Base-by-base conservation (phyloP, 1,140 invertebrate species). In the Apis laboriosa region DNA sequence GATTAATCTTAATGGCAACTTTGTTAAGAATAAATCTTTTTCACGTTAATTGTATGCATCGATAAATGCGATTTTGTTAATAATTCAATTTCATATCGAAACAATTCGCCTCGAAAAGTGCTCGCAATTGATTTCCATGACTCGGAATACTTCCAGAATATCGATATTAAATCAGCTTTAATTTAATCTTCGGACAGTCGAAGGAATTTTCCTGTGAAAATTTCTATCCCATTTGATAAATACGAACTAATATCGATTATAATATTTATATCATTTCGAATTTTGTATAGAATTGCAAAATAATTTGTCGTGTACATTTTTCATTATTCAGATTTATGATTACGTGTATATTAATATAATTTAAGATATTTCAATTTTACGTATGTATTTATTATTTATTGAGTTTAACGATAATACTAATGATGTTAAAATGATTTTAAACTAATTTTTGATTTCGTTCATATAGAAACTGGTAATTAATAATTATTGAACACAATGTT, bases 51-150 rank as follows among this genome's bases (percentile, higher is more conserved):
- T 49, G 15, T 63, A 12, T 24, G 8, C 2, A 12, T 63, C 43
- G 17, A 1, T 21, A 24, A 75, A 75, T 61, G 51, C 1, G 9
- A 21, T 58, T 73, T 9, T 13, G 24, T 58, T 73, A 73, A 58
- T 75, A 19, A 24, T 11, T 28, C 19, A 5, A 24, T n/a, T 13
- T 8, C 4, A 7, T 49, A n/a, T 63, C 51, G 43, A 11, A 24
- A 34, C 19, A 51, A 75, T 24, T 61, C 58, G 9, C 73, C 24
- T 11, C 15, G 28, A 24, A 61, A n/a, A 51, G 15, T 51, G 19
- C 21, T 61, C 43, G 43, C 43, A 51, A 63, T 75, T 63, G 58
- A 75, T 75, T 49, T 61, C 43, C 58, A 77, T 1, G 75, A 9
- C 13, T 43, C 19, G 19, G 55, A 77, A 8, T 66, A 34, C 51